phyloP scores from a whole-genome alignment of 2,797 vertebrate genomes.

The Sylvilagus floridanus region DNA sequence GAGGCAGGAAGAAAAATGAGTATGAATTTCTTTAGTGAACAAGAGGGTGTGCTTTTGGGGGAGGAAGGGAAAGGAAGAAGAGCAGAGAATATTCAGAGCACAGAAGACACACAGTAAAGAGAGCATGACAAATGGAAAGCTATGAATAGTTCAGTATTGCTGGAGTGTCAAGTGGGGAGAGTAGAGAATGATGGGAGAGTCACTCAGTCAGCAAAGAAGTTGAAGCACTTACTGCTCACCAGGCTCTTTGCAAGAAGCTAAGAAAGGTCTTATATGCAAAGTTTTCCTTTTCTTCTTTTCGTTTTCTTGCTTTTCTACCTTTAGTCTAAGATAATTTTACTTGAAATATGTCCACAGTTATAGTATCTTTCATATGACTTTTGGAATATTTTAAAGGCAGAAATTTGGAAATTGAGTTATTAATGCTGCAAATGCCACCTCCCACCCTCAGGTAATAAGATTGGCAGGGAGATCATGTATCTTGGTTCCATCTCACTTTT shows the following conservation, averaged over 20 bases:
- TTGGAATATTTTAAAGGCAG: not conserved
- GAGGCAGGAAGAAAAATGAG: not conserved
- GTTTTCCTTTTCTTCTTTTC: not conserved
- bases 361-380: not conserved
- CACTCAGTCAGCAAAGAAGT: not conserved
- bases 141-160: not conserved
- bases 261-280: not conserved
- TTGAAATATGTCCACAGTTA: not conserved
- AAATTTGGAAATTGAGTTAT: conserved; percentile 45
- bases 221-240: not conserved
- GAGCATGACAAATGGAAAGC: not conserved
- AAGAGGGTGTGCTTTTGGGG: not conserved
- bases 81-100: not conserved
- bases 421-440: not conserved
- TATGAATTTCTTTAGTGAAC: not conserved
- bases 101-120: not conserved
- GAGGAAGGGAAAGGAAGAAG: not conserved
- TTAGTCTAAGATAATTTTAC: conserved; percentile 34
- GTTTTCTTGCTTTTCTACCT: not conserved
- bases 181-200: not conserved
- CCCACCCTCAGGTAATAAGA: not conserved
- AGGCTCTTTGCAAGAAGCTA: not conserved
- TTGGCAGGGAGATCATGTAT: not conserved
- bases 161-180: not conserved
- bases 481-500: not conserved